Base-by-base conservation (phyloP, 2,888 invertebrate genomes). In the Tyria jacobaeae region DNA sequence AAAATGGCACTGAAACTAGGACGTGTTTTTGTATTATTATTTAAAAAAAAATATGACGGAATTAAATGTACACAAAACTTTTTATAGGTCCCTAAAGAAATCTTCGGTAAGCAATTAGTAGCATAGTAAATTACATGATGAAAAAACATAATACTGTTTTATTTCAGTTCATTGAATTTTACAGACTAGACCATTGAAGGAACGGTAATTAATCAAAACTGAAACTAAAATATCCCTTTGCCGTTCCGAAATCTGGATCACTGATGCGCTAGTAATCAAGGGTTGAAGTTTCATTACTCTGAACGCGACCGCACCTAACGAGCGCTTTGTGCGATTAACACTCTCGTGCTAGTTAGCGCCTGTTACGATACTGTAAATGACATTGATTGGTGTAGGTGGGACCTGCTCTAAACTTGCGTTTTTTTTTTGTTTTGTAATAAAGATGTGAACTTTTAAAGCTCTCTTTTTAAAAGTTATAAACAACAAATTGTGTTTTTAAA, bases 271-370 rank as follows among this genome's bases (percentile, higher is more conserved):
- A 60, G 56, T 64, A 63, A 64, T 64, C 55, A 56, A 64, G 34
- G 56, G 56, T 60, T 64, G 59, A 58, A 59, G 58, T 64, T 64
- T 64, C 57, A 60, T 64, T 55, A 60, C 61, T 59, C 56, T 52
- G 57, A 47, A 64, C 60, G 61, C 50, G 24, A 75, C 75, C 75
- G 51, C 75, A 75, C 37, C 63, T 64, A 64, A 64, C 62, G 65
- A 62, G 54, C 66, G 73, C 78, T 77, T 77, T 75, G 78, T 67
- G 70, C 71, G 62, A 70, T 77, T 62, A 77, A 70, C 72, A 66
- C 68, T 60, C 60, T 65, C 51, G 75, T 77, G 67, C 65, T 71
- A 70, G 75, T 77, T 77, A 75, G 66, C 50, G 68, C 68, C 75
- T 75, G 75, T 68, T 70, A 77, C 75, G 50, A 41, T 61, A 64